These are phyloP conservation scores for Rapana venosa DNA, from an alignment of 2,888 invertebrate species.

Conservation along the genomic window DNA sequence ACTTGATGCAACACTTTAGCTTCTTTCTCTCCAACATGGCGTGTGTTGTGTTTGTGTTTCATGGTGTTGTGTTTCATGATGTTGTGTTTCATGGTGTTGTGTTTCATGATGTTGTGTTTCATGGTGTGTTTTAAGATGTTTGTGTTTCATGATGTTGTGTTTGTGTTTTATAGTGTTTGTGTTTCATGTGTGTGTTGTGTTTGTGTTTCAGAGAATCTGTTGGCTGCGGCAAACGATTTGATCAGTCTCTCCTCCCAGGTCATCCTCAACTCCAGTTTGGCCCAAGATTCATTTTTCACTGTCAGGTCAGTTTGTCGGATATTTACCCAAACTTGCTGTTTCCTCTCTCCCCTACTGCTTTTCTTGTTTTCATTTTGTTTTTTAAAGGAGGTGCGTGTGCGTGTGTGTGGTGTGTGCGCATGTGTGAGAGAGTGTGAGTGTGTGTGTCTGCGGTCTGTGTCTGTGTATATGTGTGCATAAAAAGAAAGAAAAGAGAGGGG, in stretches of 20 bases:
- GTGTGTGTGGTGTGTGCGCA: too few species aligned
- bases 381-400: neutral
- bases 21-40: neutral
- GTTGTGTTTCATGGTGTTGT: too few species aligned
- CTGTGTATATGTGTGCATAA: too few species aligned
- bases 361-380: neutral
- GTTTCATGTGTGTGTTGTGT: neutral
- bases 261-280: constrained; percentile 38
- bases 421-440: too few species aligned
- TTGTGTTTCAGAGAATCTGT: constrained; percentile 35
- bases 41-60: neutral
- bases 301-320: constrained; percentile 22
- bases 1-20: too few species aligned
- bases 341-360: neutral
- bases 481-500: too few species aligned
- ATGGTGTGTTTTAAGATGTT: too few species aligned
- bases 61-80: neutral
- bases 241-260: constrained; percentile 29
- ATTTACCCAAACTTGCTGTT: neutral
- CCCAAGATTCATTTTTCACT: constrained; percentile 39
- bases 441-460: too few species aligned
- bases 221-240: constrained; percentile 36
- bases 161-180: neutral
- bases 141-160: too few species aligned
- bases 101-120: too few species aligned